These are phyloP conservation scores for Saccopteryx leptura DNA, from an alignment of 2,113 vertebrate genomes.

Conservation along the genomic window DNA sequence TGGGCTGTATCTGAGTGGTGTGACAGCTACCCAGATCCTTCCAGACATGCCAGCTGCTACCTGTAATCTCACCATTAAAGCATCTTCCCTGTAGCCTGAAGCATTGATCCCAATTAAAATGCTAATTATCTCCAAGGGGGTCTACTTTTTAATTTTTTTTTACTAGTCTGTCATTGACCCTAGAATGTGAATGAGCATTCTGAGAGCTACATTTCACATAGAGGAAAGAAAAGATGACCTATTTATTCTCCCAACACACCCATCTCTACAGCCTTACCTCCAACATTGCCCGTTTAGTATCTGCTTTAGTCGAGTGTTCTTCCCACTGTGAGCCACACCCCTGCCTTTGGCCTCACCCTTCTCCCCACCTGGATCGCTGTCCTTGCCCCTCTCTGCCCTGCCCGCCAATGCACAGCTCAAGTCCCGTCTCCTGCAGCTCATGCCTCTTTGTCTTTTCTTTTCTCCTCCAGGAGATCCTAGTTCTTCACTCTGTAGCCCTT, in stretches of 20 bases:
- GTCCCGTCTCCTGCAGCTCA: neutral
- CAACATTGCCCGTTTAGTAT: too few species aligned
- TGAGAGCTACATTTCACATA: neutral
- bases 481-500: rapidly evolving
- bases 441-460: too few species aligned
- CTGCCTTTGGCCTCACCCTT: neutral
- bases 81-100: slow-evolving; percentile 31
- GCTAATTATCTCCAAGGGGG: slow-evolving; percentile 73
- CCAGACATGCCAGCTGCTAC: slow-evolving; percentile 23
- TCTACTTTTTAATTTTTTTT: slow-evolving; percentile 23
- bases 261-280: rapidly evolving
- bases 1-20: neutral
- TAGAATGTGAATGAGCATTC: neutral
- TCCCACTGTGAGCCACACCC: rapidly evolving
- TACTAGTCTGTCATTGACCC: slow-evolving; percentile 58
- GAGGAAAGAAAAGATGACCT: neutral
- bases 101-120: slow-evolving; percentile 80
- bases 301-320: too few species aligned
- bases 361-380: neutral
- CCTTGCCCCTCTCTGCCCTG: neutral
- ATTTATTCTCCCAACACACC: neutral
- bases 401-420: neutral
- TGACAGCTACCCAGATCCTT: neutral
- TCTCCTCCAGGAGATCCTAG: neutral
- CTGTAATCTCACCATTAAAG: slow-evolving; percentile 5